A percentile compares a stretch with the other conserved stretches of the same genome.
phyloP scores from a whole-genome alignment of 2,888 invertebrate genomes.

The Drosophila subsilvestris region DNA sequence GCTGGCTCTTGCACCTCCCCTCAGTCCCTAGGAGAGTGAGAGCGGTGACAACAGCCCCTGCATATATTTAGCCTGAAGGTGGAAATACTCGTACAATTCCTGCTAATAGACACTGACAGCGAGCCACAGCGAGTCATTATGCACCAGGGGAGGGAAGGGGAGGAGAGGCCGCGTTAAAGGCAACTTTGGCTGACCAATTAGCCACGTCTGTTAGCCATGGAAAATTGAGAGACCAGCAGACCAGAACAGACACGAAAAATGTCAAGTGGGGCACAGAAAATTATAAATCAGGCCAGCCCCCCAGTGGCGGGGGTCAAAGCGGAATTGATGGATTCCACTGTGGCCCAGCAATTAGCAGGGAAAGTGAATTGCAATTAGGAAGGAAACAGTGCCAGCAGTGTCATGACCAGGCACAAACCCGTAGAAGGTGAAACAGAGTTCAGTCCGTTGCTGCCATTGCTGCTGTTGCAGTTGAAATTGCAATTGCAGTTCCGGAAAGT shows the following conservation, averaged over 20 bases:
- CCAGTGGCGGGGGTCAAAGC: neutral
- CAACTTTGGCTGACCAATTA: slow-evolving; percentile 69
- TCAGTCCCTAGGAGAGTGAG: neutral
- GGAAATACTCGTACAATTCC: slow-evolving; percentile 36
- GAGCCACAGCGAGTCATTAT: slow-evolving; percentile 54
- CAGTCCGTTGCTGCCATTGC: too few species aligned
- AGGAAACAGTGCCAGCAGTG: slow-evolving; percentile 41
- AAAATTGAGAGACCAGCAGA: slow-evolving; percentile 55
- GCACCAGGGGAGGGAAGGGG: neutral
- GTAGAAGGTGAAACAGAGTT: too few species aligned
- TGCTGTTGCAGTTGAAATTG: neutral
- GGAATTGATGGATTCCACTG: slow-evolving; percentile 37
- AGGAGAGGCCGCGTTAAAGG: too few species aligned
- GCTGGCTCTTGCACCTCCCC: slow-evolving; percentile 39
- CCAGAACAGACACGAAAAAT: slow-evolving; percentile 38
- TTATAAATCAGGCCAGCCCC: slow-evolving; percentile 22
- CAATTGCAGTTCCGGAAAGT: slow-evolving; percentile 14
- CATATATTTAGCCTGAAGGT: neutral
- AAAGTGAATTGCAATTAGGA: neutral
- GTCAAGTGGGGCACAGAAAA: slow-evolving; percentile 9
- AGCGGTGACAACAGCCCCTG: too few species aligned
- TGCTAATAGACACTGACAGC: slow-evolving; percentile 51
- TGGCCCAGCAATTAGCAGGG: slow-evolving; percentile 24
- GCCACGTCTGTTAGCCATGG: slow-evolving; percentile 42
- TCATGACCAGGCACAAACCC: slow-evolving; percentile 54